Evolutionary conservation across 2,888 invertebrate genomes (phyloP), one percentile per base, ranked within the genome.

Genomic region (Oscheius sp.): DNA sequence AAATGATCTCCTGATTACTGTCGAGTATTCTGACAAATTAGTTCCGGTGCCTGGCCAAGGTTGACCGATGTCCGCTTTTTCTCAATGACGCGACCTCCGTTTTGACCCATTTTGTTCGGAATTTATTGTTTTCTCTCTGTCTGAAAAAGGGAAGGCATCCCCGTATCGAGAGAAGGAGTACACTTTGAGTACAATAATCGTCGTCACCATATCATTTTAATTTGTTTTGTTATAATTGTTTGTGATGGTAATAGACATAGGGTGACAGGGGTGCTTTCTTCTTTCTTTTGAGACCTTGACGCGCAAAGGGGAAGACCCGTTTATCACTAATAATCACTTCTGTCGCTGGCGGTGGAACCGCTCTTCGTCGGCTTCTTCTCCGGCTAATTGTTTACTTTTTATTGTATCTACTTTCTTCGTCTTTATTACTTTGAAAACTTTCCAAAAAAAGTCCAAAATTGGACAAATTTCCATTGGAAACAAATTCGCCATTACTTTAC

Each of bases 311-410:
- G n/a, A n/a, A n/a, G n/a, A 66, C 66, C 66, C 52, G 66, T 66
- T 66, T 66, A 66, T 66, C 66, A 66, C 66, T 66, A 66, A 66
- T 66, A 66, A 66, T 66, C 66, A 66, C 66, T 64, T n/a, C n/a
- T 35, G 66, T n/a, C 66, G 63, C 21, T 45, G 63, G 43, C 58
- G 66, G 49, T 52, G 66, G 66, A 66, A 66, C 66, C 66, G 66
- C 66, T 52, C 41, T 49, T 18, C 52, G 66, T 35, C 35, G 35
- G 35, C 66, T 52, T 49, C 66, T 18, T 43, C 45, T 49, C 25
- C 66, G 18, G n/a, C 66, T 66, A 66, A 52, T 66, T 66, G 66
- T 66, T 66, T 66, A 66, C 52, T 66, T 52, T 35, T 35, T 35
- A 35, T 3, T 35, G 35, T 6, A 35, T 35, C 35, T 35, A 35